These are phyloP conservation scores for Amphimallon solstitiale DNA, from an alignment of 2,888 invertebrate species.

Conservation along the genomic window DNA sequence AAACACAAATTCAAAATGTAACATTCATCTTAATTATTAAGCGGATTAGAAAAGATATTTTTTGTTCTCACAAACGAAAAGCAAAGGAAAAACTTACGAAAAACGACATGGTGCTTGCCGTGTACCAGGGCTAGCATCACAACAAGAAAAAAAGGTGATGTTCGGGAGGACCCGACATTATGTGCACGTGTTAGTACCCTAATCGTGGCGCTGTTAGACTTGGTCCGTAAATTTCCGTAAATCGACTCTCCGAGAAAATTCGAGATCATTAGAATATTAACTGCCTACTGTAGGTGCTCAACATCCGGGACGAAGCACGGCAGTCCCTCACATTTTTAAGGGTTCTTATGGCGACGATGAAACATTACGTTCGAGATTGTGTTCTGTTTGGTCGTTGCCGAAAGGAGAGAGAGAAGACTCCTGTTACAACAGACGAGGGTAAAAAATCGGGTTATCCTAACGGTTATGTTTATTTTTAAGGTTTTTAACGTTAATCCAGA, in stretches of 20 bases:
- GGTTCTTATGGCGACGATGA: no score
- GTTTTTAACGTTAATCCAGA: neutral
- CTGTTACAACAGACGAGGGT: neutral
- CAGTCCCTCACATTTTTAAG: neutral
- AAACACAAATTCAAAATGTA: no score
- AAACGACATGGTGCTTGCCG: no score
- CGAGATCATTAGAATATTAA: constrained; percentile 32
- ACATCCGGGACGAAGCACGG: neutral
- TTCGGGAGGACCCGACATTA: constrained; percentile 1
- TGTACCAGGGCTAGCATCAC: constrained; percentile 6
- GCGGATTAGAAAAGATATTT: no score
- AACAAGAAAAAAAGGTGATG: neutral
- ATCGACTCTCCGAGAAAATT: constrained; percentile 25
- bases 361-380: no score
- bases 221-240: constrained; percentile 25
- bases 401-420: no score
- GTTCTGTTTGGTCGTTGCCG: neutral
- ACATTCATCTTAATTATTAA: no score
- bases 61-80: no score
- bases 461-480: constrained; percentile 4
- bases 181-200: constrained; percentile 20
- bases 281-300: neutral
- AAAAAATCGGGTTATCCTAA: neutral
- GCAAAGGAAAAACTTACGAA: no score
- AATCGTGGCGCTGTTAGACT: constrained; percentile 10